Percentiles rank a stretch among this genome's conserved stretches.
Evolutionary conservation across 2,797 vertebrate genomes (phyloP).

Genomic region (Hippopotamyrus pictus): DNA sequence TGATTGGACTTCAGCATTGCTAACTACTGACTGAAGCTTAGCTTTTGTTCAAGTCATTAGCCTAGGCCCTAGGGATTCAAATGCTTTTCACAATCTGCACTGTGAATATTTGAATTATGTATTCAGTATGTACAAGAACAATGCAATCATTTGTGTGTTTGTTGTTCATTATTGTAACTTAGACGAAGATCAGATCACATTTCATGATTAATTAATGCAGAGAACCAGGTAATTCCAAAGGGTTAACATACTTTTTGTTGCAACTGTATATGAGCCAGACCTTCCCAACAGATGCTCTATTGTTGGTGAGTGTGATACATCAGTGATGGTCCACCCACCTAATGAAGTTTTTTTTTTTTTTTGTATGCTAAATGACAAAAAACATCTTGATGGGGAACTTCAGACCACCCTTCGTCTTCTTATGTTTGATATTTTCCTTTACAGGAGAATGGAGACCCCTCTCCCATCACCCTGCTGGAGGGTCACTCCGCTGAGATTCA

Average conservation of each 20-base stretch:
- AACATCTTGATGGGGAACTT: not conserved
- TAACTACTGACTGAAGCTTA: not conserved
- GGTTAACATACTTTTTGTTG: not conserved
- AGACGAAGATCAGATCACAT: not conserved
- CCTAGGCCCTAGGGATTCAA: not conserved
- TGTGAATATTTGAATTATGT: not conserved
- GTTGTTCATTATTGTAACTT: not conserved
- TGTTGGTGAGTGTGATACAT: not conserved
- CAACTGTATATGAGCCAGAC: not conserved
- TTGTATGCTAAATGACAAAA: not conserved
- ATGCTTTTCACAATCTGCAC: not conserved
- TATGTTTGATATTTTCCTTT: not conserved
- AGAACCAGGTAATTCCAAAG: not conserved
- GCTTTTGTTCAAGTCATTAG: not conserved
- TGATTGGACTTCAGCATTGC: not conserved
- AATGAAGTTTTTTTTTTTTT: not conserved
- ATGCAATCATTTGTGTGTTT: not conserved
- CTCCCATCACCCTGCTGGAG: conserved; percentile 58
- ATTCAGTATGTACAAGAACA: not conserved
- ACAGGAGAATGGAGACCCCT: conserved; percentile 63
- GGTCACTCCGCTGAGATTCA: conserved; percentile 82
- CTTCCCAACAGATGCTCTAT: not conserved
- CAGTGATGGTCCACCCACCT: not conserved
- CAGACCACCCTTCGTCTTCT: not conserved
- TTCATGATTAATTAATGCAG: not conserved